Evolutionary conservation across 2,888 invertebrate species (phyloP).

Genomic region (Scotopteryx bipunctaria): DNA sequence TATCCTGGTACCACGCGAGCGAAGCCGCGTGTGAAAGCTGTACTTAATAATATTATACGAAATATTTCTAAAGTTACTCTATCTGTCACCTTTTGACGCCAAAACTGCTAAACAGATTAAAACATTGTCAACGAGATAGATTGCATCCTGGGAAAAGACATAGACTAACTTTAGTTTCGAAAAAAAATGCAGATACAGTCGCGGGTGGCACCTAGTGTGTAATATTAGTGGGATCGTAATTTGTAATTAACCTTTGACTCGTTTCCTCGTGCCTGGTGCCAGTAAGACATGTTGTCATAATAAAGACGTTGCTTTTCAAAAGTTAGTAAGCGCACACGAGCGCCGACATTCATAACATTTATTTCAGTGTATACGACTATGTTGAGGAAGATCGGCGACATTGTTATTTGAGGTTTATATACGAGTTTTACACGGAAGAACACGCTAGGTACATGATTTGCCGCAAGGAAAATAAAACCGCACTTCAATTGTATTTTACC

Average conservation of each 20-base stretch:
- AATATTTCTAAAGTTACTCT: too few relatives aligned
- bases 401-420: conserved; percentile 32
- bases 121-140: too few relatives aligned
- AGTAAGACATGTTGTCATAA: conserved; percentile 45
- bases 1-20: too few relatives aligned
- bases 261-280: conserved; percentile 42
- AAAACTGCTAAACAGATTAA: too few relatives aligned
- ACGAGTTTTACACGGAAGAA: conserved; percentile 28
- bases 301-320: conserved; percentile 47
- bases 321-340: conserved; percentile 41
- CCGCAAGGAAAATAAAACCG: conserved; percentile 4
- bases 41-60: too few relatives aligned
- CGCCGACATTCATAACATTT: conserved; percentile 33
- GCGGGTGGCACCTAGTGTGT: too few relatives aligned
- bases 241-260: conserved; percentile 12
- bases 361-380: conserved; percentile 21
- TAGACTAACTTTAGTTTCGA: too few relatives aligned
- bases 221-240: too few relatives aligned
- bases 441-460: conserved; percentile 12
- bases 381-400: conserved; percentile 36
- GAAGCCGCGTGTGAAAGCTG: too few relatives aligned
- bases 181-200: too few relatives aligned
- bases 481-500: neutral
- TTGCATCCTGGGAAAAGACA: too few relatives aligned
- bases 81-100: too few relatives aligned